Base-by-base conservation (phyloP, 2,113 vertebrate species). In the rabbit (Oryctolagus cuniculus) region DNA sequence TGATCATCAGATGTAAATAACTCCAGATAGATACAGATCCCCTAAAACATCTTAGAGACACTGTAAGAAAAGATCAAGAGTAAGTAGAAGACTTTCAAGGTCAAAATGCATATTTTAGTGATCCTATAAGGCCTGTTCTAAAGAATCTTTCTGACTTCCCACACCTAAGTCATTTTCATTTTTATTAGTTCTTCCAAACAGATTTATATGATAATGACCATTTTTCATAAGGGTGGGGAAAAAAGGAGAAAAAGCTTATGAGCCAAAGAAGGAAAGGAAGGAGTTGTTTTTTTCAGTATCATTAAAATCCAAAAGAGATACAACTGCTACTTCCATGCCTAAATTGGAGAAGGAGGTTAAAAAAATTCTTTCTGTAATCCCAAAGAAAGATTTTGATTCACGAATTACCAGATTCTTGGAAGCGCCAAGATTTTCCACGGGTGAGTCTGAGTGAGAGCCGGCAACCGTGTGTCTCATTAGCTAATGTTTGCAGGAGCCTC, bases 141-240 rank as follows among this genome's bases (percentile, higher is more conserved):
- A 84, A 95, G 36, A 90, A 73, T 64, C 53, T 53, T 49, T 70
- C 95, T 89, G 63, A 34, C 58, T 75, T 95, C 63, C 66, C 55
- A 72, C 58, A 77, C 84, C 69, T 72, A 92, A 95, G 34, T 79
- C 49, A 96, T 96, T 97, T 97, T 93, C 93, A 91, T 94, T 94
- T 95, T 95, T 91, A 93, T 97, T 95, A 91, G 29, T 67, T 96
- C 78, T 94, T 70, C 34, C 53, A 91, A 80, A 89, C 78, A 91
- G 58, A 95, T 96, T 97, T 94, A 91, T 95, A 74, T 94, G 79
- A 87, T 95, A 93, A 95, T 95, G 49, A 70, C 38, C 66, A 84
- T 80, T 78, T 94, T 83, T 97, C 63, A 81, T 73, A 63, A 90
- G 10, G 19, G 7, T 64, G 7, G 3, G 1, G 10, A 34, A 75